phyloP scores from a whole-genome alignment of 2,888 invertebrate genomes.

The Stenurella melanura region DNA sequence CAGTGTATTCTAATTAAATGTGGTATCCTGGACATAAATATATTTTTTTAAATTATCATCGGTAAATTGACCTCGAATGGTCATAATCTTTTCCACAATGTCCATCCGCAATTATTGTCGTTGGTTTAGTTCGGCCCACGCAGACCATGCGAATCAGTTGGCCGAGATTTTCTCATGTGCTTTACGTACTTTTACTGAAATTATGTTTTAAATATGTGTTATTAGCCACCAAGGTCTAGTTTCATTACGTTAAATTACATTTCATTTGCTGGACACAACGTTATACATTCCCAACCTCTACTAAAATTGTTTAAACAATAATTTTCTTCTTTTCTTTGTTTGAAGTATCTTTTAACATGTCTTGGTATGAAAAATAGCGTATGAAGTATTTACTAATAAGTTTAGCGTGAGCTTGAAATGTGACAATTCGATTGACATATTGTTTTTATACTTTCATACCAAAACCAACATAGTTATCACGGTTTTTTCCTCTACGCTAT shows the following conservation, averaged over 20 bases:
- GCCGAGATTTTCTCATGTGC: slow-evolving; percentile 71
- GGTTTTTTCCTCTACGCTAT: too few species aligned
- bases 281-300: slow-evolving; percentile 20
- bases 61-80: slow-evolving; percentile 50
- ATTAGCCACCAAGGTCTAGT: slow-evolving; percentile 65
- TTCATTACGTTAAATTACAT: slow-evolving; percentile 64
- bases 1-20: too few species aligned
- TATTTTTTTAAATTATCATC: background rate
- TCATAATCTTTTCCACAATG: slow-evolving; percentile 56
- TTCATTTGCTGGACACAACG: slow-evolving; percentile 59
- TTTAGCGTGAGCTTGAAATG: too few species aligned
- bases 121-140: slow-evolving; percentile 65
- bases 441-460: too few species aligned
- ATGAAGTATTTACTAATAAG: too few species aligned
- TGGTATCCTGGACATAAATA: background rate
- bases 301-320: background rate
- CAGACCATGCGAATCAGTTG: slow-evolving; percentile 71
- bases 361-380: too few species aligned
- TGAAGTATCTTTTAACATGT: background rate
- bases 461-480: too few species aligned
- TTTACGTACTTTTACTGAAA: slow-evolving; percentile 68
- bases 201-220: slow-evolving; percentile 68
- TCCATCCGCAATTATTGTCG: slow-evolving; percentile 45
- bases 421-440: too few species aligned
- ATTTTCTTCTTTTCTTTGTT: background rate